Evolutionary conservation across 2,888 invertebrate species (phyloP).

Genomic region (Drosophila sordidapex): DNA sequence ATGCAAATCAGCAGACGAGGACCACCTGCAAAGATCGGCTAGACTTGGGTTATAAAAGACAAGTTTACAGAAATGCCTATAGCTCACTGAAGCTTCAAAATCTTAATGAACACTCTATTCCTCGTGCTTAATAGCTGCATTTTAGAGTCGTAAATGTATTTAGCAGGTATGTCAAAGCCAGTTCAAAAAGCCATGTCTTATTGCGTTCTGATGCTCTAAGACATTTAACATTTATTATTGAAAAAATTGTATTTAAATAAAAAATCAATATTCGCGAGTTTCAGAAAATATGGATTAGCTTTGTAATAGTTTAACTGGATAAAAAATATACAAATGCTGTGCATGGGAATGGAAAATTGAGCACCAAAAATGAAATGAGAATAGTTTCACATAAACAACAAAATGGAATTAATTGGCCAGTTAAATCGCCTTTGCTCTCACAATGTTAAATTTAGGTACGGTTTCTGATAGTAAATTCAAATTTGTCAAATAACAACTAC

Average conservation of each 20-base stretch:
- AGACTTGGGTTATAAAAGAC: constrained; percentile 9
- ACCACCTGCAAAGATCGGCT: constrained; percentile 58
- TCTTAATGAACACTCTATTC: not conserved
- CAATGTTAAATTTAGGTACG: not conserved
- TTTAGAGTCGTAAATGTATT: not conserved
- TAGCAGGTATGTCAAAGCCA: not conserved
- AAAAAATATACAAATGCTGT: not conserved
- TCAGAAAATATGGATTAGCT: not conserved
- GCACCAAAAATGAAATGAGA: not conserved
- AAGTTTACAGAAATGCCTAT: constrained; percentile 23
- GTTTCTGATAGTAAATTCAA: not conserved
- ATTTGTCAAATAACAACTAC: not conserved
- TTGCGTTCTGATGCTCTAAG: not conserved
- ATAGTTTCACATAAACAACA: not conserved
- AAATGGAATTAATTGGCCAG: not conserved
- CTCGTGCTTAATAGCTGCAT: not conserved
- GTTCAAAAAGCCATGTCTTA: not conserved
- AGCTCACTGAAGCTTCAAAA: not conserved
- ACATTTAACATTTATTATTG: not conserved
- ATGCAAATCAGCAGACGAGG: constrained; percentile 62
- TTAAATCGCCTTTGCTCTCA: not conserved
- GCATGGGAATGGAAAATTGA: not conserved
- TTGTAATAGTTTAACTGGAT: not conserved
- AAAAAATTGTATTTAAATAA: not conserved
- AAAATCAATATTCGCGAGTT: not conserved